Evolutionary conservation across 1,140 invertebrate species (phyloP).

Genomic region (Tribolium madens): DNA sequence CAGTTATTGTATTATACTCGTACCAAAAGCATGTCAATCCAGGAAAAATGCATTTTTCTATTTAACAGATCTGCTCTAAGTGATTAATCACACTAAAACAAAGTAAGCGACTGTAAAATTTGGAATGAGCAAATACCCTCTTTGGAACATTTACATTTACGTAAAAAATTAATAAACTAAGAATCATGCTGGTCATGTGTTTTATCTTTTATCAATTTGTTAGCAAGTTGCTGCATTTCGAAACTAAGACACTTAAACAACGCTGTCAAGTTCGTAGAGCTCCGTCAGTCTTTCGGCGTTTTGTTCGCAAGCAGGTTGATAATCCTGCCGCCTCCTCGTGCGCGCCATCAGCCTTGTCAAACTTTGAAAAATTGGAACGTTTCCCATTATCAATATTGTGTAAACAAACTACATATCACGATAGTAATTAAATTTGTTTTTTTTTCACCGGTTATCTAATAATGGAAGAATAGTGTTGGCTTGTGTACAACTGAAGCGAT

Average conservation of each 20-base stretch:
- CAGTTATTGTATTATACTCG: too few species aligned
- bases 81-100: too few species aligned
- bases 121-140: background rate
- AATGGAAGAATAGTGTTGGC: background rate
- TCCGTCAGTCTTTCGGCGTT: conserved; percentile 24
- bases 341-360: conserved; percentile 3
- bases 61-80: too few species aligned
- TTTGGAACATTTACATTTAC: background rate
- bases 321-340: background rate
- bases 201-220: background rate
- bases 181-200: background rate
- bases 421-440: background rate
- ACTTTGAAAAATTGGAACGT: conserved; percentile 4
- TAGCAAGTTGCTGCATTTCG: conserved; percentile 6
- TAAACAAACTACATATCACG: conserved; percentile 14
- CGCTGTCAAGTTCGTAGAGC: background rate
- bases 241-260: background rate
- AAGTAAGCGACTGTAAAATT: too few species aligned
- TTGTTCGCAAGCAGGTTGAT: conserved; percentile 24
- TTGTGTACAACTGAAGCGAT: background rate
- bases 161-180: background rate
- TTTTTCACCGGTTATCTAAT: background rate
- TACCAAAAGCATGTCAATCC: too few species aligned
- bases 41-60: too few species aligned
- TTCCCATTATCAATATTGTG: conserved; percentile 9